phyloP scores from a whole-genome alignment of 2,113 vertebrate genomes.

The Sceloporus tristichus region DNA sequence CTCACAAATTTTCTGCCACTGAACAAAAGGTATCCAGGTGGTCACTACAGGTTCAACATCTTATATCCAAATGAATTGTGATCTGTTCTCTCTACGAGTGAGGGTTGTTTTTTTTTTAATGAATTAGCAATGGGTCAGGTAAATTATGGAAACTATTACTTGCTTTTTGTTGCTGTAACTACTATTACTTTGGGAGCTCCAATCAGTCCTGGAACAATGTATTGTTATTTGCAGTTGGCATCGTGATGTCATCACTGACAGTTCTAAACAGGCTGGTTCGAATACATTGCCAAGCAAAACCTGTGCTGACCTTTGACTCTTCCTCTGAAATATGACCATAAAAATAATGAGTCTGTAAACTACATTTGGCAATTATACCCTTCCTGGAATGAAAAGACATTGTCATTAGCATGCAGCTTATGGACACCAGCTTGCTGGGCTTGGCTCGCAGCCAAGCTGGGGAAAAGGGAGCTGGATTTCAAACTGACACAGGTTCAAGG shows the following conservation, averaged over 20 bases:
- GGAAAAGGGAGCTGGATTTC: conserved; percentile 79
- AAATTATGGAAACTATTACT: neutral
- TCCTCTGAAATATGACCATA: conserved; percentile 83
- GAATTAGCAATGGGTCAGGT: neutral
- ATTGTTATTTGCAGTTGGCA: conserved; percentile 26
- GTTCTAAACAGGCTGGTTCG: conserved; percentile 69
- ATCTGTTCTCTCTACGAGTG: neutral
- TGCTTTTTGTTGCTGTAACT: conserved; percentile 7
- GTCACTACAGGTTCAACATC: neutral
- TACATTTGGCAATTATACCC: conserved; percentile 85
- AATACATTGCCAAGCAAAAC: conserved; percentile 70
- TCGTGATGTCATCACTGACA: conserved; percentile 45
- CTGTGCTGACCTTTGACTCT: conserved; percentile 79
- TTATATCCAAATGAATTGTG: neutral
- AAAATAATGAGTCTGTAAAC: conserved; percentile 86
- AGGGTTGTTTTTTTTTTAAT: neutral
- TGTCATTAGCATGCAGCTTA: conserved; percentile 89
- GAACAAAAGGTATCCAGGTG: too few relatives aligned
- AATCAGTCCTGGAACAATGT: conserved; percentile 33
- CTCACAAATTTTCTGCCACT: too few relatives aligned
- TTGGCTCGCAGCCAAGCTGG: conserved; percentile 86
- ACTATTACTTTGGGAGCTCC: conserved; percentile 15
- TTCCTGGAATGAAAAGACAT: conserved; percentile 84
- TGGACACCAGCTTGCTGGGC: conserved; percentile 86
- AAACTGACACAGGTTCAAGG: conserved; percentile 83